Percentiles rank a stretch among this genome's conserved stretches.
Evolutionary conservation across 2,113 vertebrate species (phyloP).

Genomic region (Sardina pilchardus): DNA sequence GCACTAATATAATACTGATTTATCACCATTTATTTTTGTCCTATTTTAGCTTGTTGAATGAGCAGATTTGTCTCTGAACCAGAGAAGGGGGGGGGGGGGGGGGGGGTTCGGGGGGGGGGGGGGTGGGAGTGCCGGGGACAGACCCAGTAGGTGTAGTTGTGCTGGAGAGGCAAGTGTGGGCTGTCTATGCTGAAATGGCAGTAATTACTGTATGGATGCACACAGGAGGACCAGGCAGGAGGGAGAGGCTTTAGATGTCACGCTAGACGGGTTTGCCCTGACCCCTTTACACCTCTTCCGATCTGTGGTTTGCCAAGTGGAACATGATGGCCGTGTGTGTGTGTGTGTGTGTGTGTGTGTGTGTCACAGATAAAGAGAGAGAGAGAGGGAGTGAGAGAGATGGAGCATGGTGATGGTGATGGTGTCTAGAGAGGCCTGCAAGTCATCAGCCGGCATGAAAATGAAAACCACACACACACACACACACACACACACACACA

Average conservation of each 20-base stretch:
- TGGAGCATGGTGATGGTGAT: neutral
- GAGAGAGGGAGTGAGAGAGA: neutral
- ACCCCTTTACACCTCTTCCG: neutral
- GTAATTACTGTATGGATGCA: neutral
- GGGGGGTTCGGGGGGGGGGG: too few relatives aligned
- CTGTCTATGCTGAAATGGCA: neutral
- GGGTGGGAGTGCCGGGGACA: too few relatives aligned
- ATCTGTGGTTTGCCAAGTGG: slow-evolving; percentile 5
- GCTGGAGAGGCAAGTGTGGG: neutral
- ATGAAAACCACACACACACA: neutral
- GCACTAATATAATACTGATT: neutral
- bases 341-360: neutral
- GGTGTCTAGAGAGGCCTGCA: neutral
- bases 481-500: slow-evolving; percentile 13
- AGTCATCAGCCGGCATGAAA: neutral
- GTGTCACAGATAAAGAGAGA: neutral
- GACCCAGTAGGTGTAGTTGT: neutral
- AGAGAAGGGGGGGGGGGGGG: too few relatives aligned
- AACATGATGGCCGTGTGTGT: neutral
- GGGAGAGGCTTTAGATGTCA: neutral
- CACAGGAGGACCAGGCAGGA: neutral
- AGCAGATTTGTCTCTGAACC: neutral
- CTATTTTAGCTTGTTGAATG: neutral
- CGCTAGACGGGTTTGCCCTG: neutral
- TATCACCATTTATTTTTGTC: neutral